Conservation (phyloP, 2,888 invertebrate genomes). For the Phyllotreta striolata region DNA sequence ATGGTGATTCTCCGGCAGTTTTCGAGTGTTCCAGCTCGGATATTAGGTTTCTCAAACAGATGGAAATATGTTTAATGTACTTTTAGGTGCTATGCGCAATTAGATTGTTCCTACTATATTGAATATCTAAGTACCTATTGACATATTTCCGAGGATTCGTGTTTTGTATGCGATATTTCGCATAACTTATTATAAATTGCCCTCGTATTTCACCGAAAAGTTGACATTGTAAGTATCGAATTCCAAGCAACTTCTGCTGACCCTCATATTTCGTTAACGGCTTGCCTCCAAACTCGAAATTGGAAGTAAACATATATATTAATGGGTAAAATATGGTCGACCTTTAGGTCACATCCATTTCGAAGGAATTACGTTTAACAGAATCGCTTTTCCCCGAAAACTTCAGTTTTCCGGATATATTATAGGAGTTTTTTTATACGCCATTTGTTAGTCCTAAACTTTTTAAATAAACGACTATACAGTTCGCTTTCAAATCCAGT, state of each 20-base stretch:
- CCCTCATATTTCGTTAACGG: conserved; percentile 28
- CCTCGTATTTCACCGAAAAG: conserved; percentile 18
- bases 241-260: conserved; percentile 18
- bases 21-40: conserved; percentile 6
- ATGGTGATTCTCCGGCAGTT: background rate
- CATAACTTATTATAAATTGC: conserved; percentile 15
- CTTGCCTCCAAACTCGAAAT: conserved; percentile 11
- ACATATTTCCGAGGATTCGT: too few species aligned
- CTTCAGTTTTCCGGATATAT: too few species aligned
- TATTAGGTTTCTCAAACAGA: conserved; percentile 13
- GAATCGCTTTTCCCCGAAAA: background rate
- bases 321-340: conserved; percentile 26
- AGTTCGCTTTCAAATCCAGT: too few species aligned
- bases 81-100: too few species aligned
- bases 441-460: too few species aligned
- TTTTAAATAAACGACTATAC: too few species aligned
- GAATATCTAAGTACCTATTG: too few species aligned
- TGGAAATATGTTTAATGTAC: background rate
- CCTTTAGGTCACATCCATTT: conserved; percentile 21
- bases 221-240: conserved; percentile 28
- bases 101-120: too few species aligned
- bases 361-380: conserved; percentile 20
- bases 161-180: conserved; percentile 7
- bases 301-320: conserved; percentile 27
- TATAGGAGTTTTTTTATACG: too few species aligned